Evolutionary conservation across 2,888 invertebrate genomes (phyloP).

Genomic region (Apotomis betuletana): DNA sequence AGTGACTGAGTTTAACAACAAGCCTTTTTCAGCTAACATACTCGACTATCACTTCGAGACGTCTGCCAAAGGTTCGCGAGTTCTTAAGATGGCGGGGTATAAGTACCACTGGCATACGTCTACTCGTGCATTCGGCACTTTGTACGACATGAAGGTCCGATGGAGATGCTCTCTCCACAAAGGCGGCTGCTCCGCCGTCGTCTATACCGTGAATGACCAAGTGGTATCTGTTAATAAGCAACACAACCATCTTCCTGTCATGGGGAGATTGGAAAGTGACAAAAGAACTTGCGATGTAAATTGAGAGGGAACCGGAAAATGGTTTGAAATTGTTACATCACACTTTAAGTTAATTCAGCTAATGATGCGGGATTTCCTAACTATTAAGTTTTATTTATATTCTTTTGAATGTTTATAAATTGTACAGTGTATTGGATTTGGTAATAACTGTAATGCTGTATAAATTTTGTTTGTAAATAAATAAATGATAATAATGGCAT

Average conservation of each 20-base stretch:
- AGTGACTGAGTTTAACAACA: neutral
- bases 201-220: neutral
- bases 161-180: constrained; percentile 3
- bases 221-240: neutral
- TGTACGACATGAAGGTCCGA: neutral
- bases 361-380: no score
- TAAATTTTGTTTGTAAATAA: no score
- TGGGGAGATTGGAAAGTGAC: neutral
- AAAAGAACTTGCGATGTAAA: neutral
- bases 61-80: constrained; percentile 14
- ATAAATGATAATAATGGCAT: no score
- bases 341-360: no score
- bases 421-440: no score
- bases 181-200: neutral
- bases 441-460: no score
- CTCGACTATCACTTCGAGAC: neutral
- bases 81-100: constrained; percentile 15
- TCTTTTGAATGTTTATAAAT: no score
- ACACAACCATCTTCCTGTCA: constrained; percentile 4
- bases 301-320: neutral
- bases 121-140: neutral
- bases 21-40: neutral
- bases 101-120: constrained; percentile 5
- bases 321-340: no score
- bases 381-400: no score